A percentile compares a stretch with the other conserved stretches of the same genome.
Conservation (phyloP, 2,888 invertebrate genomes). For the Monoplex corrugatus region DNA sequence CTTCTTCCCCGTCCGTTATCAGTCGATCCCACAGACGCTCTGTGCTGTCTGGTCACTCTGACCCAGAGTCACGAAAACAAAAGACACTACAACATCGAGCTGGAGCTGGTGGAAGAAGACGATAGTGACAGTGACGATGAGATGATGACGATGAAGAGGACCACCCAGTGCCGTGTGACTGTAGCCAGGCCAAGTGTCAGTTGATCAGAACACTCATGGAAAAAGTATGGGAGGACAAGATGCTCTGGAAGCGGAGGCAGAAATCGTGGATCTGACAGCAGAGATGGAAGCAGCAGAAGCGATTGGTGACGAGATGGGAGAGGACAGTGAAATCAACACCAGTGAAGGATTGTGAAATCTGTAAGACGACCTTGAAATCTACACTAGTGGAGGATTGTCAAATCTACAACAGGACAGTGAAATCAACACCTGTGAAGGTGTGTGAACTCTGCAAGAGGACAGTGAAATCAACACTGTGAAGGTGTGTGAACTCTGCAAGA, state of each 20-base stretch:
- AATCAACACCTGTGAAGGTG: too few species aligned
- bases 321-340: conserved; percentile 25
- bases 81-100: conserved; percentile 73
- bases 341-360: conserved; percentile 36
- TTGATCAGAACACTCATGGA: conserved; percentile 73
- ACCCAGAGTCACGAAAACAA: conserved; percentile 68
- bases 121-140: conserved; percentile 61
- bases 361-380: too few species aligned
- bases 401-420: too few species aligned
- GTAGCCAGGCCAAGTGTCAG: conserved; percentile 69
- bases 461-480: too few species aligned
- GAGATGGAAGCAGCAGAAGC: conserved; percentile 61
- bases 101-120: conserved; percentile 64
- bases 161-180: conserved; percentile 75
- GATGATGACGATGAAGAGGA: conserved; percentile 63
- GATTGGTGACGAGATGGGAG: conserved; percentile 54
- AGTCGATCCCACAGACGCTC: conserved; percentile 86
- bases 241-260: conserved; percentile 70
- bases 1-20: conserved; percentile 89
- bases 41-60: conserved; percentile 69
- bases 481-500: too few species aligned
- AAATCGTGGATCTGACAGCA: conserved; percentile 65
- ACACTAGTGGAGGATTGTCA: too few species aligned
- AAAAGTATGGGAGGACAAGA: conserved; percentile 72
- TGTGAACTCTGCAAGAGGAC: too few species aligned